A percentile compares a stretch with the other conserved stretches of the same genome.
Conservation (phyloP, 2,888 invertebrate species). For the Celastrina argiolus region DNA sequence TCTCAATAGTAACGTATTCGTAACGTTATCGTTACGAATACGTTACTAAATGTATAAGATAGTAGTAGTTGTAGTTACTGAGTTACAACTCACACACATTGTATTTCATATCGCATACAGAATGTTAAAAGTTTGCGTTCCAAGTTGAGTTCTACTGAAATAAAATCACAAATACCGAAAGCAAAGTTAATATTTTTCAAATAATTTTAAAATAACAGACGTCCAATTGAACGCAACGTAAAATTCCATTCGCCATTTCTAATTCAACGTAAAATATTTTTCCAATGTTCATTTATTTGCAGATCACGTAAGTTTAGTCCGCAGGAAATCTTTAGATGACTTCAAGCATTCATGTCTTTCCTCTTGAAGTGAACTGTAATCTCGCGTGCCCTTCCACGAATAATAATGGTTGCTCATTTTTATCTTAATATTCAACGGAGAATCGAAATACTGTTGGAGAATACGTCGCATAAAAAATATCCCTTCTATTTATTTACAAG, state of each 20-base stretch:
- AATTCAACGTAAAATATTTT: constrained; percentile 17
- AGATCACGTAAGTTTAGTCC: constrained; percentile 20
- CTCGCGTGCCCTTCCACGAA: constrained; percentile 22
- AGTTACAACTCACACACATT: too few species aligned
- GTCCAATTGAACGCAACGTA: background rate
- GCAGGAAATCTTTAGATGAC: constrained; percentile 24
- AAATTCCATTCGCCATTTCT: background rate
- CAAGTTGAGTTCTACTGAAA: background rate
- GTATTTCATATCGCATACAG: too few species aligned
- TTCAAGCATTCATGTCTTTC: constrained; percentile 24
- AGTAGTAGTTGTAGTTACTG: too few species aligned
- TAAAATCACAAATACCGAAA: background rate
- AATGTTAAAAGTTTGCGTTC: too few species aligned
- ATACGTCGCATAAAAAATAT: background rate
- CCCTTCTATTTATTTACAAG: too few species aligned
- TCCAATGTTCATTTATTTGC: constrained; percentile 22
- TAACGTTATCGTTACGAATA: too few species aligned
- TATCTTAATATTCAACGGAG: constrained; percentile 17
- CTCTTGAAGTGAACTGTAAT: constrained; percentile 23
- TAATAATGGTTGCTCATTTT: constrained; percentile 24
- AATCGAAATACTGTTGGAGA: background rate
- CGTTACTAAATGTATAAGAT: too few species aligned
- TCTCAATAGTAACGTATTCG: too few species aligned
- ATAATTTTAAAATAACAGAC: background rate
- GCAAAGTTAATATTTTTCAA: constrained; percentile 19